These are phyloP conservation scores for Shinisaurus crocodilurus DNA, from an alignment of 2,113 vertebrate species.

Conservation along the genomic window DNA sequence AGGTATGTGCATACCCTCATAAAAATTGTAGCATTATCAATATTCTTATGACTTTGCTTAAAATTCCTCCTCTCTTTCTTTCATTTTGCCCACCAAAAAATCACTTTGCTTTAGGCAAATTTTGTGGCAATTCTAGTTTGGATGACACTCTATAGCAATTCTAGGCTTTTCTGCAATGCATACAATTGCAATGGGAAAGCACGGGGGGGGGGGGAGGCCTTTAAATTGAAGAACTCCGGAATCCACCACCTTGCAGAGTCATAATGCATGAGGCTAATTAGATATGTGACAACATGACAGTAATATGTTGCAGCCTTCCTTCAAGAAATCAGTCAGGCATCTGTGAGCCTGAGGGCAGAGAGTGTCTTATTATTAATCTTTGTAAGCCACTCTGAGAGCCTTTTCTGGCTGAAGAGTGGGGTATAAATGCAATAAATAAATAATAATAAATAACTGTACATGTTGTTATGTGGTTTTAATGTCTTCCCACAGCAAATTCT, in stretches of 20 bases:
- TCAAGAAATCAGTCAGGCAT: background rate
- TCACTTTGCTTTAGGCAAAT: background rate
- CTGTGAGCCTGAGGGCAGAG: too few relatives aligned
- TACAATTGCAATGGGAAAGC: background rate
- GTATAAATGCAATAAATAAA: too few relatives aligned
- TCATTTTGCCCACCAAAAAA: background rate
- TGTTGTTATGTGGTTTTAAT: background rate
- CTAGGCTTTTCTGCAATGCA: background rate
- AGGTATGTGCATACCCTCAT: background rate
- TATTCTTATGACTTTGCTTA: background rate
- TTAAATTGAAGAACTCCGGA: background rate
- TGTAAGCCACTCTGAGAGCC: too few relatives aligned
- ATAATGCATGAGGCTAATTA: background rate
- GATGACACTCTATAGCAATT: background rate
- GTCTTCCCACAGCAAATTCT: background rate
- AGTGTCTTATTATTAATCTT: too few relatives aligned
- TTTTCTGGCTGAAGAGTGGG: too few relatives aligned
- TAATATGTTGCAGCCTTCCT: background rate
- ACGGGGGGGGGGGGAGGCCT: background rate
- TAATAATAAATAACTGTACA: background rate
- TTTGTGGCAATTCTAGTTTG: background rate
- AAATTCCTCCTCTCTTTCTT: background rate
- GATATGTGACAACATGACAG: background rate
- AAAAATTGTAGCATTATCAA: background rate
- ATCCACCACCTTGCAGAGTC: background rate